Base-by-base conservation (phyloP, 2,888 invertebrate genomes). In the Gastracanthus pulcherrimus region DNA sequence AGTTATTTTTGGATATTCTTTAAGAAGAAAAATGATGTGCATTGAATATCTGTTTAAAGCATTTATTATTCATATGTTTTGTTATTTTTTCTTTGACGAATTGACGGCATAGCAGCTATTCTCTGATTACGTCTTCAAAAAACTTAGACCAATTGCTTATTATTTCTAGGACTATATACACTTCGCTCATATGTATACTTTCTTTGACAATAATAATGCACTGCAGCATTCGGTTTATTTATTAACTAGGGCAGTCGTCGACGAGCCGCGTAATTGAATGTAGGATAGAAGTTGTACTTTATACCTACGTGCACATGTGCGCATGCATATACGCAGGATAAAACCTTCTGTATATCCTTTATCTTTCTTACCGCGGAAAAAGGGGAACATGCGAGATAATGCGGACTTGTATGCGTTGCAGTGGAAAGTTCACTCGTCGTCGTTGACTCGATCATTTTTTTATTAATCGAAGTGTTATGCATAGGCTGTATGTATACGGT, bases 401-500 rank as follows among this genome's bases (percentile, higher is more conserved):
- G 62, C 31, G 45, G 9, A 74, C 60, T 31, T 62, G 19, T 31
- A 5, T 3, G 62, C 19, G n/a, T n/a, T n/a, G 13, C 41, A 34
- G 34, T 62, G 62, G 48, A 62, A 64, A 75, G 36, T 75, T 51
- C 62, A 62, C 11, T 26, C 29, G 41, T 5, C 55, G 31, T 76
- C 31, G 76, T 76, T 76, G 76, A 76, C 69, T 76, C 69, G 41
- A 76, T 76, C 55, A 76, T 69, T 76, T 41, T 76, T 76, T 76
- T 60, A 76, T 76, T 60, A 69, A 69, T 76, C 55, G 23, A 76
- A 67, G 41, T n/a, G 19, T 31, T 31, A 16, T 48, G 31, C 1
- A n/a, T n/a, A 9, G 34, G 13, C 67, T 48, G 41, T 13, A 26
- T 29, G 48, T 31, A 26, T 38, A 19, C 6, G 26, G 26, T 55